Conservation (phyloP, 2,888 invertebrate genomes). For the Aphrophora alni region DNA sequence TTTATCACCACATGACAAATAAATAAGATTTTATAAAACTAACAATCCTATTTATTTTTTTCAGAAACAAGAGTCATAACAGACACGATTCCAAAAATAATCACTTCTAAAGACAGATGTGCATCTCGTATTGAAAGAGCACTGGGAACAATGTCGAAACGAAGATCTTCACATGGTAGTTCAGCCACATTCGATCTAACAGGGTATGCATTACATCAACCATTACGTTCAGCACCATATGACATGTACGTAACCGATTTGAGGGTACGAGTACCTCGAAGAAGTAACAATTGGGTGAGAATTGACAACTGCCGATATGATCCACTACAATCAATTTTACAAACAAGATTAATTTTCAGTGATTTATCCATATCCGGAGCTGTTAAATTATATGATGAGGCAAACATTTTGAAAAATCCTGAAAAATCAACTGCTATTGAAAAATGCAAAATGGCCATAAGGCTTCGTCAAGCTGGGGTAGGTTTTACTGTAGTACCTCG, state of each 20-base stretch:
- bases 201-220: conserved; percentile 70
- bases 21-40: no score
- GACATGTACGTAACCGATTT: conserved; percentile 75
- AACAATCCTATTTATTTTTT: background rate
- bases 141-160: conserved; percentile 26
- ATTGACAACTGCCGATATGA: conserved; percentile 68
- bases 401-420: conserved; percentile 41
- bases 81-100: background rate
- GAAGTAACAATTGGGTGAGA: conserved; percentile 66
- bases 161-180: conserved; percentile 34
- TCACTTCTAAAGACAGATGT: conserved; percentile 10
- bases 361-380: conserved; percentile 69
- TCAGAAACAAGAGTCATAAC: background rate
- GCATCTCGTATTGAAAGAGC: conserved; percentile 31
- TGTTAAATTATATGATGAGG: conserved; percentile 52
- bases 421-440: conserved; percentile 29
- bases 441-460: conserved; percentile 78
- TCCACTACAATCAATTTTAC: conserved; percentile 74
- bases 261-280: conserved; percentile 71
- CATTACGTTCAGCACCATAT: conserved; percentile 66
- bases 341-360: conserved; percentile 77
- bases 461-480: conserved; percentile 75
- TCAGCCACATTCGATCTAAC: conserved; percentile 35
- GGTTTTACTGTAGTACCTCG: conserved; percentile 60
- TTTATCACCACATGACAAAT: no score